phyloP scores from a whole-genome alignment of 2,797 vertebrate species.

The Percopsis omiscomaycus region DNA sequence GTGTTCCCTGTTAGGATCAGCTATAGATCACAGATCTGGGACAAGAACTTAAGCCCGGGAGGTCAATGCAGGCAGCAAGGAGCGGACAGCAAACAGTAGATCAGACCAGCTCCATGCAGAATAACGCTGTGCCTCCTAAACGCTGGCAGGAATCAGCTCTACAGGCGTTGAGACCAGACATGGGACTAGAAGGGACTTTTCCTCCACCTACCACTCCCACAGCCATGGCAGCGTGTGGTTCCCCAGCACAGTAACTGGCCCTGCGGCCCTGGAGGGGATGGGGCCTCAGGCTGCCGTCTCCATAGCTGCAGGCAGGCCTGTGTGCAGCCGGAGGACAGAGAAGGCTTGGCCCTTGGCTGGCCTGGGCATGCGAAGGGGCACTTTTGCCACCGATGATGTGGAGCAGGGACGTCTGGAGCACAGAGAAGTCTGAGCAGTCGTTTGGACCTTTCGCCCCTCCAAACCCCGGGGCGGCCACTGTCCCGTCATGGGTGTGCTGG shows the following conservation, averaged over 20 bases:
- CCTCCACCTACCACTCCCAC: slow-evolving; percentile 73
- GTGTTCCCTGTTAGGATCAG: slow-evolving; percentile 29
- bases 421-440: slow-evolving; percentile 71
- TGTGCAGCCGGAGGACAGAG: slow-evolving; percentile 32
- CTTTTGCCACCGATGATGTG: slow-evolving; percentile 75
- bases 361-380: slow-evolving; percentile 32
- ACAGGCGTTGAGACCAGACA: slow-evolving; percentile 41
- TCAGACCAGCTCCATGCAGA: slow-evolving; percentile 59
- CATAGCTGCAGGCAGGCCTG: slow-evolving; percentile 44
- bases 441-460: slow-evolving; percentile 50
- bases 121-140: slow-evolving; percentile 34
- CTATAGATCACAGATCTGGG: slow-evolving; percentile 35
- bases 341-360: slow-evolving; percentile 28
- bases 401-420: slow-evolving; percentile 76
- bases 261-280: slow-evolving; percentile 36
- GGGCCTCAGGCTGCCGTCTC: slow-evolving; percentile 44
- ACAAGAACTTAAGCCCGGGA: slow-evolving; percentile 28
- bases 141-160: slow-evolving; percentile 47
- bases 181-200: slow-evolving; percentile 34
- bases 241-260: slow-evolving; percentile 56
- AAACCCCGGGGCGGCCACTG: slow-evolving; percentile 14
- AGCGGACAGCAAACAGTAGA: slow-evolving; percentile 39
- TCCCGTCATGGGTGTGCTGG: slow-evolving; percentile 25
- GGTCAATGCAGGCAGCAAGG: slow-evolving; percentile 48
- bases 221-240: slow-evolving; percentile 47